Percentiles rank a stretch among this genome's conserved stretches.
Conservation (phyloP, 2,797 vertebrate genomes). For the Cyprinodon diabolis region DNA sequence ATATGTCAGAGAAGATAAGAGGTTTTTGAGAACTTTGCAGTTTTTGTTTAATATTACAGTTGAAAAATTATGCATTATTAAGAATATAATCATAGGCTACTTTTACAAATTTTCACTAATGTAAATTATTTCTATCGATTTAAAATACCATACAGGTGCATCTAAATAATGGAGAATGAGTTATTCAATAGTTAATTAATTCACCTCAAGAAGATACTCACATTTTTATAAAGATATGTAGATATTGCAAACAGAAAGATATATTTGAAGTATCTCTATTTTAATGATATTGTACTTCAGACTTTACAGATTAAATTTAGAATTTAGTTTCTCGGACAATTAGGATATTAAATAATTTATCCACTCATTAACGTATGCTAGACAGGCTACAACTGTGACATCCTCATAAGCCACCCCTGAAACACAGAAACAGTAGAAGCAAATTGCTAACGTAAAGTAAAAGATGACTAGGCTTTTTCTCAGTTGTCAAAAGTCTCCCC, state of each 20-base stretch:
- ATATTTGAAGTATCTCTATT: background rate
- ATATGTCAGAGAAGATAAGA: conserved; percentile 1
- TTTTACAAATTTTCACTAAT: background rate
- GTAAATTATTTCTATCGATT: background rate
- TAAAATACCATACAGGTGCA: background rate
- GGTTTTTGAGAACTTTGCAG: conserved; percentile 3
- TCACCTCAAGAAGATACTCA: background rate
- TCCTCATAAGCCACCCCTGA: no score
- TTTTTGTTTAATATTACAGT: conserved; percentile 8
- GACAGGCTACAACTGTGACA: no score
- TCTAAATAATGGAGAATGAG: background rate
- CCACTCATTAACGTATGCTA: no score
- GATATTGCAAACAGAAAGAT: background rate
- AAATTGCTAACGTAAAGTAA: no score
- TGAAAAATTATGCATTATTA: background rate
- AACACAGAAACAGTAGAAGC: no score
- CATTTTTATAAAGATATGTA: background rate
- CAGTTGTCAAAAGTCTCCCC: no score
- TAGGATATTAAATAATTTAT: background rate
- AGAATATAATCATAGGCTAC: background rate
- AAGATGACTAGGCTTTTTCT: no score
- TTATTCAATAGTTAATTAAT: background rate
- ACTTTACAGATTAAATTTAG: background rate
- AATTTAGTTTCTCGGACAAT: background rate
- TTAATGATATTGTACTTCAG: background rate